Base-by-base conservation (phyloP, 2,888 invertebrate species). In the Mesorhabditis spiculigera region DNA sequence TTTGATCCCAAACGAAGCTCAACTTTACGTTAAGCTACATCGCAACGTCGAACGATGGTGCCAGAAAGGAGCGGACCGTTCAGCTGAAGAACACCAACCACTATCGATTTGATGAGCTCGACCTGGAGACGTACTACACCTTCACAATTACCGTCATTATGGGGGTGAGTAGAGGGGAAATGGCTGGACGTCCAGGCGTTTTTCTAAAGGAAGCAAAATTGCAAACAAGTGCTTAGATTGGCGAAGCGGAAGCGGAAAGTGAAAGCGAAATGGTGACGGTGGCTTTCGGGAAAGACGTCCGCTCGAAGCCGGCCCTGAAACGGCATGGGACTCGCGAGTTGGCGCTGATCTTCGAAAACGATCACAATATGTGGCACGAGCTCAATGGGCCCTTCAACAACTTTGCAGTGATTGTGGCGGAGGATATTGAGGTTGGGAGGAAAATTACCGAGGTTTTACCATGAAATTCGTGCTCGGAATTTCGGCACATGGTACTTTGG, bases 91-190 rank as follows among this genome's bases (percentile, higher is more conserved):
- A 82, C 10, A 76, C 73, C 10, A 77, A 74, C 68, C 70, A 75
- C 16, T 76, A 83, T 70, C 74, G 81, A 50, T 84, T 84, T 71
- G 75, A 75, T n/a, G 76, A 70, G 8, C 73, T 84, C 6, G 74
- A 82, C 44, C 69, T 79, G 6, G 82, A 84, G 69, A 80, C 81
- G 6, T 84, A 82, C 72, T 84, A 84, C 72, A 84, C 84, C 6
- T 84, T 84, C 71, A 84, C 84, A 4, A 82, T 83, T 69, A 82
- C 77, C 5, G 84, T 84, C 5, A 79, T 83, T 45, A 83, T 82
- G 82, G 83, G 83, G 45, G 58, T 50, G n/a, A 50, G n/a, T 13
- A 50, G 28, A 28, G 28, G 28, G 28, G 28, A 28, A 28, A 28
- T 28, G 28, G 28, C 28, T 28, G 28, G 28, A 28, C 28, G 28